Evolutionary conservation across 2,797 vertebrate genomes (phyloP).

Genomic region (Melanotaenia parkinsoni): DNA sequence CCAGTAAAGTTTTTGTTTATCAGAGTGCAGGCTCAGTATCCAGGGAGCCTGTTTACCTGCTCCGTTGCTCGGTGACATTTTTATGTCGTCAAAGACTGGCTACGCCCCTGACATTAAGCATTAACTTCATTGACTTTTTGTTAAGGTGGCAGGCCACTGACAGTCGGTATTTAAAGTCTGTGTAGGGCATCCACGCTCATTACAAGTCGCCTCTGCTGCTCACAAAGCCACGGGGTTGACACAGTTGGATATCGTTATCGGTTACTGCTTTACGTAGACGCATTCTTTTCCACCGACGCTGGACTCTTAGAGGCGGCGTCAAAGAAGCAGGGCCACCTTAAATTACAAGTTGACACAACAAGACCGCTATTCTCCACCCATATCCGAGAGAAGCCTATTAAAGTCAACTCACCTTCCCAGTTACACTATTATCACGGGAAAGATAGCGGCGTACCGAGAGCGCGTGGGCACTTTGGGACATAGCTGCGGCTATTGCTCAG

Average conservation of each 20-base stretch:
- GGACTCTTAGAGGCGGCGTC: constrained; percentile 5
- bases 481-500: constrained; percentile 45
- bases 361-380: constrained; percentile 76
- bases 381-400: constrained; percentile 63
- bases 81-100: constrained; percentile 73
- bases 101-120: constrained; percentile 64
- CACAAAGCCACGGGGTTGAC: background rate
- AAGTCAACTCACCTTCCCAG: constrained; percentile 74
- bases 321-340: constrained; percentile 75
- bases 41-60: constrained; percentile 79
- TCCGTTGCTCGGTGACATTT: constrained; percentile 78
- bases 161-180: background rate
- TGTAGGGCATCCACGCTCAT: fast-evolving
- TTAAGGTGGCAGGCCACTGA: constrained; percentile 75
- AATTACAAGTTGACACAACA: constrained; percentile 81
- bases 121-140: constrained; percentile 50
- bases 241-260: constrained; percentile 21
- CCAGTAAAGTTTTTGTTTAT: constrained; percentile 64
- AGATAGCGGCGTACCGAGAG: constrained; percentile 38
- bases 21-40: constrained; percentile 62
- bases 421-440: constrained; percentile 35
- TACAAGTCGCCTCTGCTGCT: background rate
- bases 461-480: constrained; percentile 24
- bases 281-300: constrained; percentile 38
- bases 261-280: constrained; percentile 18